Evolutionary conservation across 2,113 vertebrate species (phyloP).

Genomic region (Thinocorus orbignyianus): DNA sequence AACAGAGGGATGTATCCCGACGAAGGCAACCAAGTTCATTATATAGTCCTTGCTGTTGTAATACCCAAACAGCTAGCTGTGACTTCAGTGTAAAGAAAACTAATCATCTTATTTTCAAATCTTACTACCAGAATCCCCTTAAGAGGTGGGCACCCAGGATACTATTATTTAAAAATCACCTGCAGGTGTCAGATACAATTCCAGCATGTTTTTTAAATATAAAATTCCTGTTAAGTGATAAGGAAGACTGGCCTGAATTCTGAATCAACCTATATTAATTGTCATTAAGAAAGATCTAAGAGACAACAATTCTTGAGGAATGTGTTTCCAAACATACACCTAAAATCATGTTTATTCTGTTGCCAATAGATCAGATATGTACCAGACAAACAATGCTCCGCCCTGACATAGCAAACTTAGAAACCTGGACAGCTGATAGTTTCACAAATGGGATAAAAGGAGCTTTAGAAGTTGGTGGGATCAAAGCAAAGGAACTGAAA

Average conservation of each 20-base stretch:
- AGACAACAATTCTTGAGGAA: neutral
- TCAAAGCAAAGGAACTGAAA: constrained; percentile 11
- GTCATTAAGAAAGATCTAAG: neutral
- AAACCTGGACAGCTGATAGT: neutral
- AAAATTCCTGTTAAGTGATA: neutral
- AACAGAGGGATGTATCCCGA: neutral
- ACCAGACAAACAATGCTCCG: neutral
- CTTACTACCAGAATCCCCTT: neutral
- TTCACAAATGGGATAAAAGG: neutral
- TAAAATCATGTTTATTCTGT: neutral
- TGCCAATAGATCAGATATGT: neutral
- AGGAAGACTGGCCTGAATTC: neutral
- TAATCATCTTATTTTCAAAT: neutral
- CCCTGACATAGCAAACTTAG: neutral
- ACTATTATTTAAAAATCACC: neutral
- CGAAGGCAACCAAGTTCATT: neutral
- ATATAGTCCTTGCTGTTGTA: neutral
- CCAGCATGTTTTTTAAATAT: neutral
- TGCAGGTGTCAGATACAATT: neutral
- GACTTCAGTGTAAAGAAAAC: neutral
- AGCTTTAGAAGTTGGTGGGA: neutral
- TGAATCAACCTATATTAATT: neutral
- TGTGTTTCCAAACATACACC: neutral
- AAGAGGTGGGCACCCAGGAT: neutral
- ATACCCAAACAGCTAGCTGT: neutral